phyloP scores from a whole-genome alignment of 1,140 invertebrate genomes.

The Nephila pilipes region DNA sequence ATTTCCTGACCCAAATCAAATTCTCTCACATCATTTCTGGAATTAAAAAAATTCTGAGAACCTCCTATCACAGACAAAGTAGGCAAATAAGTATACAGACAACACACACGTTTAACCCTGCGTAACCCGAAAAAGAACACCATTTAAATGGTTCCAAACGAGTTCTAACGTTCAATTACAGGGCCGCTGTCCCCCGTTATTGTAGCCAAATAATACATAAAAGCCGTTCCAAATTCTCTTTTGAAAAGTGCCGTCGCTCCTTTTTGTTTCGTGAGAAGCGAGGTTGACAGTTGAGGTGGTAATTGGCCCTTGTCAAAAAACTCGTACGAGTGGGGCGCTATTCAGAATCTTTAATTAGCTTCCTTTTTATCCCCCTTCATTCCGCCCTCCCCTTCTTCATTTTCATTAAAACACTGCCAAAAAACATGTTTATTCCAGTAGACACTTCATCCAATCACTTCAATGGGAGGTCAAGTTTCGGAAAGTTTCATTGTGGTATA shows the following conservation, averaged over 20 bases:
- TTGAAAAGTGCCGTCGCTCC: slow-evolving; percentile 39
- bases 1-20: not conserved
- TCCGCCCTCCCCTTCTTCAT: not conserved
- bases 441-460: not conserved
- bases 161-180: slow-evolving; percentile 59
- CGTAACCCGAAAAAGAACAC: slow-evolving; percentile 41
- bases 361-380: not conserved
- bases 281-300: slow-evolving; percentile 62
- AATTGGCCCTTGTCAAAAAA: slow-evolving; percentile 65
- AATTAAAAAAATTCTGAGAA: not conserved
- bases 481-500: not conserved
- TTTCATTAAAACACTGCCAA: slow-evolving; percentile 41
- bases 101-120: slow-evolving; percentile 50
- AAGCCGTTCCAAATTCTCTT: slow-evolving; percentile 52
- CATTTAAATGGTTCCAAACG: slow-evolving; percentile 54
- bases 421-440: slow-evolving; percentile 11
- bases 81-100: slow-evolving; percentile 15
- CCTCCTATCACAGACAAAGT: slow-evolving; percentile 35
- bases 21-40: not conserved
- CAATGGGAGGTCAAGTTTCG: not conserved
- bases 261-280: not conserved
- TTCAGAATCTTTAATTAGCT: slow-evolving; percentile 68
- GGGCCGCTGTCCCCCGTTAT: slow-evolving; percentile 6
- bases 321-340: slow-evolving; percentile 22
- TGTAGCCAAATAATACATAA: slow-evolving; percentile 53